Evolutionary conservation across 2,888 invertebrate genomes (phyloP).

Genomic region (Arrhopalites spinosus): DNA sequence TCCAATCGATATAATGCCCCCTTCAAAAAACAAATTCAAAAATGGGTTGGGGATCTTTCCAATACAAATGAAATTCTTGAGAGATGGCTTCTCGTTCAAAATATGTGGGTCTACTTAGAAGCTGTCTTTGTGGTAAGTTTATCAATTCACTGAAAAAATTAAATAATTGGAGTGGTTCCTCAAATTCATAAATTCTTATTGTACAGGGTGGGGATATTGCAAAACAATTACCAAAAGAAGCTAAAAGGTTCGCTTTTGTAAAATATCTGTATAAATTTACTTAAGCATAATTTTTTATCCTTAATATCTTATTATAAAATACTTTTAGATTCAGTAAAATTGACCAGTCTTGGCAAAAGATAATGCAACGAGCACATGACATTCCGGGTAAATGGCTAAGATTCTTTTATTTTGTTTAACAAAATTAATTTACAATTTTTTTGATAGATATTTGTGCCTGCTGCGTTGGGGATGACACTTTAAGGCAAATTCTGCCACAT

Average conservation of each 20-base stretch:
- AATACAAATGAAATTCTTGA: conserved; percentile 96
- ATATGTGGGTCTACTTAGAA: conserved; percentile 97
- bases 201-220: conserved; percentile 99
- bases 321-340: conserved; percentile 79
- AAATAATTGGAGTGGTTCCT: too few species aligned
- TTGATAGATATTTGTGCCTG: too few species aligned
- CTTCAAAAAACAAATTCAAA: conserved; percentile 93
- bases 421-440: too few species aligned
- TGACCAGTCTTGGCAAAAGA: conserved; percentile 98
- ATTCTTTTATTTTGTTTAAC: too few species aligned
- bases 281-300: background rate
- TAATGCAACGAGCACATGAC: conserved; percentile 95
- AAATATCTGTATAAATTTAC: background rate
- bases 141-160: too few species aligned
- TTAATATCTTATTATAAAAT: background rate
- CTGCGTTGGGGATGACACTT: conserved; percentile 92
- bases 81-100: conserved; percentile 93
- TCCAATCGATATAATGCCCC: conserved; percentile 96
- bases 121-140: conserved; percentile 97
- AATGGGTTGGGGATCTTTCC: conserved; percentile 89
- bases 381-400: conserved; percentile 94
- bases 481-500: conserved; percentile 89
- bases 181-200: too few species aligned
- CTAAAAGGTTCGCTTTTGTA: conserved; percentile 68
- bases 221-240: conserved; percentile 94